Percentiles rank a stretch among this genome's conserved stretches.
These are phyloP conservation scores for Drosophila ohnishii DNA, from an alignment of 1,140 invertebrate genomes.

Conservation along the genomic window DNA sequence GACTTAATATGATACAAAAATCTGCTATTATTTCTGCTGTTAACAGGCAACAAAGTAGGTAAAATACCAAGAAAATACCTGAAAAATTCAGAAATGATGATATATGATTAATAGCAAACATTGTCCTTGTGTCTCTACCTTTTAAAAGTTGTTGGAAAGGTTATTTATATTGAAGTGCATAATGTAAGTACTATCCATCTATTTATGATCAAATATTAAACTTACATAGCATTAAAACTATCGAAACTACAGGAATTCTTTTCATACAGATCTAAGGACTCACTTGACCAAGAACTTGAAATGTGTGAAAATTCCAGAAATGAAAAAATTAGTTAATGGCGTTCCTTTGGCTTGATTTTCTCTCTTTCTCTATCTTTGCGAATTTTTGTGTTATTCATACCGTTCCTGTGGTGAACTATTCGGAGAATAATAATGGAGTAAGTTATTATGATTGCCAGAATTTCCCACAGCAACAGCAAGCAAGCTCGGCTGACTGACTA, in stretches of 20 bases:
- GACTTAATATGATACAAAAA: too few species aligned
- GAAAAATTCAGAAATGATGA: too few species aligned
- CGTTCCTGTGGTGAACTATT: conserved; percentile 24
- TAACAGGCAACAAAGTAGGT: too few species aligned
- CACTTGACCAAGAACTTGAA: background rate
- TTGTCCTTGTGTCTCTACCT: too few species aligned
- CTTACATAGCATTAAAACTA: background rate
- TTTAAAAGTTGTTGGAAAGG: too few species aligned
- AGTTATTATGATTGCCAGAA: conserved; percentile 41
- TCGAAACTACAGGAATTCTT: background rate
- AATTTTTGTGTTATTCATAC: conserved; percentile 14
- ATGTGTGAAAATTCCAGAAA: background rate
- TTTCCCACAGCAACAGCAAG: conserved; percentile 23
- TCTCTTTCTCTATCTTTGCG: background rate
- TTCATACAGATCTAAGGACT: background rate
- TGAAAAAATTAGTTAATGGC: background rate
- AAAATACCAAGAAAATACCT: too few species aligned
- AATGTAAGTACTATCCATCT: too few species aligned
- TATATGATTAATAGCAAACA: too few species aligned
- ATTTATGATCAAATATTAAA: background rate
- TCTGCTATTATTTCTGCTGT: too few species aligned
- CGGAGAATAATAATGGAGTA: conserved; percentile 25
- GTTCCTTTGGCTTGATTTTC: background rate
- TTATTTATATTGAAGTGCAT: too few species aligned
- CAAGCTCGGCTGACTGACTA: conserved; percentile 33